phyloP scores from a whole-genome alignment of 2,888 invertebrate species.

The Megamerina dolium region DNA sequence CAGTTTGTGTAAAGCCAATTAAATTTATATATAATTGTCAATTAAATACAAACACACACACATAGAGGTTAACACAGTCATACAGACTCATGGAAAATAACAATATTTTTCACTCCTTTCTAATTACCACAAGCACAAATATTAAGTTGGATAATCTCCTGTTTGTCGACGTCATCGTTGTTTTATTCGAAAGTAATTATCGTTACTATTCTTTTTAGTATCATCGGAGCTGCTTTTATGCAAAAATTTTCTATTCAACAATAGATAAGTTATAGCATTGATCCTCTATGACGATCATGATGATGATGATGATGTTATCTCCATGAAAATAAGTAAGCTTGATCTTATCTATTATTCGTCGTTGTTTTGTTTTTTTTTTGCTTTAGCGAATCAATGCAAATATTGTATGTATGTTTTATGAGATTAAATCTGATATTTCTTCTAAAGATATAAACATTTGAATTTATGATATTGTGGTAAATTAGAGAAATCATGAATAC shows the following conservation, averaged over 20 bases:
- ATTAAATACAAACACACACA: no score
- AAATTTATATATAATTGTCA: no score
- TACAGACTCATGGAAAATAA: no score
- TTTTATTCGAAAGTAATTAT: constrained; percentile 41
- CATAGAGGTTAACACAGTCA: no score
- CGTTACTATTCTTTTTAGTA: constrained; percentile 38
- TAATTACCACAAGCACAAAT: constrained; percentile 45
- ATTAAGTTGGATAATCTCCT: constrained; percentile 39
- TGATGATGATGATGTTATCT: constrained; percentile 5
- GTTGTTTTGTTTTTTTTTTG: no score
- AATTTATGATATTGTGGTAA: constrained; percentile 39
- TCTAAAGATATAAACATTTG: constrained; percentile 18
- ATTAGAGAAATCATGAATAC: constrained; percentile 7
- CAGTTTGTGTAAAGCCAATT: constrained; percentile 21
- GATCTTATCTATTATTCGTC: constrained; percentile 14
- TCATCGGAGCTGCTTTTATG: constrained; percentile 33
- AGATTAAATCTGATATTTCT: constrained; percentile 14
- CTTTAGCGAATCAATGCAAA: constrained; percentile 24
- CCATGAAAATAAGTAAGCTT: constrained; percentile 11
- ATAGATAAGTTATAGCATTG: no score
- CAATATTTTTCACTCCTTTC: no score
- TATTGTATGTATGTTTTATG: constrained; percentile 18
- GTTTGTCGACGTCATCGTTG: constrained; percentile 45
- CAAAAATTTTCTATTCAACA: constrained; percentile 28
- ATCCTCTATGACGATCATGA: no score